Base-by-base conservation (phyloP, 2,113 vertebrate genomes). In the Xyliphius kryptos region DNA sequence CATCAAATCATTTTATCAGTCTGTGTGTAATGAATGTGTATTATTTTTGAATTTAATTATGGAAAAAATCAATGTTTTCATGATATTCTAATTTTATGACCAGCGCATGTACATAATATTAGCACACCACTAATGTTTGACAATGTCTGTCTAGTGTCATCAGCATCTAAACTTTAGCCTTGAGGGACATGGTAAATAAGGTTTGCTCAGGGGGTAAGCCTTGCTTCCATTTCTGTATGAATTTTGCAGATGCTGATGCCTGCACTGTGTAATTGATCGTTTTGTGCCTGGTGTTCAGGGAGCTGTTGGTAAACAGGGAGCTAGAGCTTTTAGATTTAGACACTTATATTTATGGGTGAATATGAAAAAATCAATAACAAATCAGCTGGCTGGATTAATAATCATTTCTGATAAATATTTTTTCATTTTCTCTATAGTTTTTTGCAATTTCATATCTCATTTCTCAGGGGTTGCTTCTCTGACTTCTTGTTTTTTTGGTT, bases 291-390 rank as follows among this genome's bases (percentile, higher is more conserved):
- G 47, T 55, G 61, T 64, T 61, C 32, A 20, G 21, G 57, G 26
- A 73, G 63, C 56, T 69, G 66, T 61, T 66, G 56, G 56, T 68
- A 69, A 66, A 60, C 66, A 65, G 38, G 48, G 56, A 73, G 47
- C 51, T 61, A 47, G 59, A 49, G 17, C 61, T 61, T 49, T 36
- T 54, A 16, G 13, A 66, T 58, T 61, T 61, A 66, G 52, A 48
- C 57, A 19, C 43, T 47, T n/a, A 66, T 73, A 60, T 69, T 65
- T 69, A 69, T 69, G 57, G 66, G 56, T 38, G 44, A 66, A 61
- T 44, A 65, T 65, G 52, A 50, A 38, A 53, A 73, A 73, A 73
- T 73, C 71, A 73, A 73, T 69, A 69, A 26, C 37, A 56, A 61
- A 48, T 49, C 46, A 22, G 9, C 66, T 57, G 3, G 13, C 62